phyloP scores from a whole-genome alignment of 2,888 invertebrate genomes.

The Dasypogon diadema region DNA sequence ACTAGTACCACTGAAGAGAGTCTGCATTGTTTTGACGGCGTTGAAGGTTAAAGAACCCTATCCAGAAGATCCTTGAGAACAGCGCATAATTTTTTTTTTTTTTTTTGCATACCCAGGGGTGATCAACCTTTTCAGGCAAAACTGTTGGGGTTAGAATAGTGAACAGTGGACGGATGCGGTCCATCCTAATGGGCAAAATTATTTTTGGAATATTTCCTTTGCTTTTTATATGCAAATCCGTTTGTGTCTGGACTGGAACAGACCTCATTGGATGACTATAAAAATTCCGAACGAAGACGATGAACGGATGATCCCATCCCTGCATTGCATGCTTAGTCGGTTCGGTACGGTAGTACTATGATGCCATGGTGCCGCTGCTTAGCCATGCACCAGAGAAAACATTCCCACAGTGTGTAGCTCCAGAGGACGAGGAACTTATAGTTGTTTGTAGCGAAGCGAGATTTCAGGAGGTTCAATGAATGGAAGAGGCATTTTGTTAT shows the following conservation, averaged over 20 bases:
- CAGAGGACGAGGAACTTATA: slow-evolving; percentile 16
- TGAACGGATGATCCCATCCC: neutral
- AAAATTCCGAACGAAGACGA: neutral
- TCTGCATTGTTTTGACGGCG: slow-evolving; percentile 57
- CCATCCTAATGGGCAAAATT: slow-evolving; percentile 1
- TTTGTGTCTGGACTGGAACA: neutral
- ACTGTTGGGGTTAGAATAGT: too few species aligned
- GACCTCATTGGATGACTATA: slow-evolving; percentile 4
- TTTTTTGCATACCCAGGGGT: slow-evolving; percentile 38
- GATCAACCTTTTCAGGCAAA: slow-evolving; percentile 29
- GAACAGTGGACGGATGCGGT: neutral
- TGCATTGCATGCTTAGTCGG: slow-evolving; percentile 12
- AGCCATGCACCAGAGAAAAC: neutral
- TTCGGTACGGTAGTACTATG: slow-evolving; percentile 3
- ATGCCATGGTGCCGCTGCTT: neutral
- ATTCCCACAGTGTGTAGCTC: slow-evolving; percentile 19
- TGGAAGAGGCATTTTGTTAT: slow-evolving; percentile 40
- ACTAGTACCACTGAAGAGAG: slow-evolving; percentile 26
- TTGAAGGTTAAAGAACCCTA: slow-evolving; percentile 57
- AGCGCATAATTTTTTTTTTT: slow-evolving; percentile 4
- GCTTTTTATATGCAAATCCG: slow-evolving; percentile 24
- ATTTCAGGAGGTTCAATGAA: slow-evolving; percentile 46
- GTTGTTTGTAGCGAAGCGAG: slow-evolving; percentile 32
- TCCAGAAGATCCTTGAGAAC: slow-evolving; percentile 56
- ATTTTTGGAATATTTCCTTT: slow-evolving; percentile 14